These are phyloP conservation scores for Macaria notata DNA, from an alignment of 2,888 invertebrate genomes.

Conservation along the genomic window DNA sequence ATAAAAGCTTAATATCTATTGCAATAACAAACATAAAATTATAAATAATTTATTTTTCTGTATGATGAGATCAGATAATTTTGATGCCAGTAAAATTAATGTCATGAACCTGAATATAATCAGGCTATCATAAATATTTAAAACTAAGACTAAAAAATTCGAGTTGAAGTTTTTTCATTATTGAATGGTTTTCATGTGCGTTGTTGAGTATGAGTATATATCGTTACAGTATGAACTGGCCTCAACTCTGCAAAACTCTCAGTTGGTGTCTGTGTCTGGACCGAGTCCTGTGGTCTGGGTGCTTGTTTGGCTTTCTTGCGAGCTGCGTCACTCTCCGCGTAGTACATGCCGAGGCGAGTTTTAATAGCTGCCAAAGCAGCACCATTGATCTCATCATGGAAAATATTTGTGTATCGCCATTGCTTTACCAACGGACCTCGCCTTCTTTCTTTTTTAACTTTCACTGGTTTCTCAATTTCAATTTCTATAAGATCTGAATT, in stretches of 20 bases:
- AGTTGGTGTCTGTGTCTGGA: constrained; percentile 57
- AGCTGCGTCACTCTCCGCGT: constrained; percentile 76
- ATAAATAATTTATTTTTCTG: neutral
- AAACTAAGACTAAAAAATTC: neutral
- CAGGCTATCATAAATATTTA: neutral
- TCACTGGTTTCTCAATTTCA: constrained; percentile 52
- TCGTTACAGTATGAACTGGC: constrained; percentile 70
- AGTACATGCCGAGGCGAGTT: constrained; percentile 77
- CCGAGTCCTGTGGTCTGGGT: constrained; percentile 54
- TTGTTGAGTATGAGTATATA: constrained; percentile 56
- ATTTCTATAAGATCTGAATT: constrained; percentile 37
- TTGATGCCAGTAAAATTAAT: constrained; percentile 13
- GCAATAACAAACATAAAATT: no score
- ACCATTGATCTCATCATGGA: constrained; percentile 81
- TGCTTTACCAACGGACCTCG: constrained; percentile 77
- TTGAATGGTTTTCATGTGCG: constrained; percentile 20
- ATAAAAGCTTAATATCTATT: no score
- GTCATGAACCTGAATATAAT: neutral
- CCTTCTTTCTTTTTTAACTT: constrained; percentile 69
- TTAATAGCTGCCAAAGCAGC: constrained; percentile 78
- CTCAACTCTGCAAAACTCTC: constrained; percentile 61
- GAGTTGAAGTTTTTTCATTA: no score
- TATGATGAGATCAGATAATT: constrained; percentile 24
- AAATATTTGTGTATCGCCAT: constrained; percentile 81
- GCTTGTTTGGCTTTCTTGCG: constrained; percentile 72